A percentile compares a stretch with the other conserved stretches of the same genome.
Evolutionary conservation across 2,797 vertebrate species (phyloP).

Genomic region (Lagorchestes hirsutus): DNA sequence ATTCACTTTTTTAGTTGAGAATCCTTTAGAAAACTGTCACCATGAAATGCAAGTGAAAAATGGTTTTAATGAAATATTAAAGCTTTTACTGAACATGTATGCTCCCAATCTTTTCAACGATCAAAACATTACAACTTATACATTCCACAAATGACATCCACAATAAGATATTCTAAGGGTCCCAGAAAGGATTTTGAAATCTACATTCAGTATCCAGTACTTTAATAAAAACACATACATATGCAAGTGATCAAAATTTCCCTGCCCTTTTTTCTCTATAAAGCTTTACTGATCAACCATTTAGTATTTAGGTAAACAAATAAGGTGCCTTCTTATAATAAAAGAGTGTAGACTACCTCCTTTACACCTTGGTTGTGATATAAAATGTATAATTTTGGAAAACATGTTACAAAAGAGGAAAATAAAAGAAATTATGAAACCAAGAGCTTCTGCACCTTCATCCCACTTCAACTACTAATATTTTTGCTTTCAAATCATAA

Average conservation of each 20-base stretch:
- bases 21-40: not conserved
- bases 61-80: conserved; percentile 23
- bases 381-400: not conserved
- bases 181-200: conserved; percentile 4
- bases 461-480: not conserved
- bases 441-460: not conserved
- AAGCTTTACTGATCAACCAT: conserved; percentile 7
- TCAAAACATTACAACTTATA: not conserved
- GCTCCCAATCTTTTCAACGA: not conserved
- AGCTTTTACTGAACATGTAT: not conserved
- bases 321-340: not conserved
- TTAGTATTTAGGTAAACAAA: not conserved
- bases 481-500: not conserved
- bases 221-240: not conserved
- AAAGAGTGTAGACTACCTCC: not conserved
- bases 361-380: not conserved
- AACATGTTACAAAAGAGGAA: not conserved
- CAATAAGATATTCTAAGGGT: not conserved
- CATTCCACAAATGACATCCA: not conserved
- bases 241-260: not conserved
- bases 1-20: not conserved
- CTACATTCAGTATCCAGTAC: not conserved
- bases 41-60: conserved; percentile 6
- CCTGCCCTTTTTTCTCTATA: not conserved
- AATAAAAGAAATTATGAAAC: not conserved